Percentiles rank a stretch among this genome's conserved stretches.
These are phyloP conservation scores for Torymus auratus DNA, from an alignment of 2,888 invertebrate genomes.

Conservation along the genomic window DNA sequence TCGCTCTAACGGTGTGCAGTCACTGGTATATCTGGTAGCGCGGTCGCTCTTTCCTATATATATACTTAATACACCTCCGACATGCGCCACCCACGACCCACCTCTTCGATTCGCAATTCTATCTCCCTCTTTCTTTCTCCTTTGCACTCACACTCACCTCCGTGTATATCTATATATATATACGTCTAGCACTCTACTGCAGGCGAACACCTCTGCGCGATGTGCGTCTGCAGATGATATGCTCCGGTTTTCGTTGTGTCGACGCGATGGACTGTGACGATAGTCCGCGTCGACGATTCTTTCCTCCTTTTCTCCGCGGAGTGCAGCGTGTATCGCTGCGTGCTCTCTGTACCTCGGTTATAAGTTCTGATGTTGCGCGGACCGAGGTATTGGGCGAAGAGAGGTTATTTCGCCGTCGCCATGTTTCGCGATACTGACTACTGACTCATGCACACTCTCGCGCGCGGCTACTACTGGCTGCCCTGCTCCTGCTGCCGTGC, in stretches of 20 bases:
- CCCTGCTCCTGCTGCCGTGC: too few relatives aligned
- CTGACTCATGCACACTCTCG: not conserved
- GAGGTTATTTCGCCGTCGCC: conserved; percentile 49
- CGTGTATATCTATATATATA: too few relatives aligned
- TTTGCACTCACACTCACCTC: not conserved
- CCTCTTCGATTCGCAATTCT: conserved; percentile 30
- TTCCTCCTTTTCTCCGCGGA: too few relatives aligned
- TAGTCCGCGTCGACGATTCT: too few relatives aligned
- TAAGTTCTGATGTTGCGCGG: not conserved
- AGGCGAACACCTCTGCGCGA: too few relatives aligned
- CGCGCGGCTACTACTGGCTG: too few relatives aligned
- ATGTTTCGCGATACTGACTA: conserved; percentile 23
- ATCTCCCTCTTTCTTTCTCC: not conserved
- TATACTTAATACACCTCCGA: not conserved
- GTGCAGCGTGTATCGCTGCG: too few relatives aligned
- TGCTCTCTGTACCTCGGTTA: too few relatives aligned
- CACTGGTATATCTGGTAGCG: not conserved
- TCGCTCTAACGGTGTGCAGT: not conserved
- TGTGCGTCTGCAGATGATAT: too few relatives aligned
- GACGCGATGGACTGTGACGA: too few relatives aligned
- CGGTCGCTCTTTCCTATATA: not conserved
- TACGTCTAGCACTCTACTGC: too few relatives aligned
- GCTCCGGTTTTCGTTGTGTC: too few relatives aligned
- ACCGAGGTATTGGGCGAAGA: conserved; percentile 8
- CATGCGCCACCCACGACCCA: conserved; percentile 39